Evolutionary conservation across 2,888 invertebrate species (phyloP), one percentile per base, ranked within the genome.

Genomic region (Tenthredo distinguenda): DNA sequence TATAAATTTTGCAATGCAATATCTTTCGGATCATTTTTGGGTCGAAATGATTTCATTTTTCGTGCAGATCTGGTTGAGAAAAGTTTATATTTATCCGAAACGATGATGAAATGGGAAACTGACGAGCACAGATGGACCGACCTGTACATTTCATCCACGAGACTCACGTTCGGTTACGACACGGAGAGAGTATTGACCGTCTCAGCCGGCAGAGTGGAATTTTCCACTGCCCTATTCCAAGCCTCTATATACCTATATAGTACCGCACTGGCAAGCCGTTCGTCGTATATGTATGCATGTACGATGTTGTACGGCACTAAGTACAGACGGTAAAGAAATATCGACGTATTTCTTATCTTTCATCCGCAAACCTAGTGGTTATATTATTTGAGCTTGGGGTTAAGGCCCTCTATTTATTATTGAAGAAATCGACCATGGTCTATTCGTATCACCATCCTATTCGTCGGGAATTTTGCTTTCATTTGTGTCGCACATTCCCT

Each of bases 161-260:
- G 83, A 83, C 83, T 83, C 83, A 83, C 83, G 83, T 83, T 83
- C 83, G 83, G 83, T 83, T 83, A 83, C 83, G 83, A 65, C 82
- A 86, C 87, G 87, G 87, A 90, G 92, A 92, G 93, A 92, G 93
- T 93, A 93, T 93, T 93, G 93, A 93, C 93, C 93, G 93, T 92
- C 91, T 91, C 91, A 89, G 90, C 90, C 88, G 88, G 91, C 90
- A 89, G 91, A 92, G 93, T 92, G 93, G 93, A 93, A 93, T 91
- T 93, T 93, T 93, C 93, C 93, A 92, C 92, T 93, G 92, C 91
- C 92, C 93, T 92, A 92, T 92, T 92, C 92, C 91, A 91, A 90
- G 90, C 87, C 88, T 89, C 89, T 88, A 86, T 87, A 89, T 88
- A 87, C 87, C 87, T 87, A 89, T 83, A 83, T 83, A 68, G n/a